Evolutionary conservation across 2,113 vertebrate genomes (phyloP).

Genomic region (Leptobrachium leishanense): DNA sequence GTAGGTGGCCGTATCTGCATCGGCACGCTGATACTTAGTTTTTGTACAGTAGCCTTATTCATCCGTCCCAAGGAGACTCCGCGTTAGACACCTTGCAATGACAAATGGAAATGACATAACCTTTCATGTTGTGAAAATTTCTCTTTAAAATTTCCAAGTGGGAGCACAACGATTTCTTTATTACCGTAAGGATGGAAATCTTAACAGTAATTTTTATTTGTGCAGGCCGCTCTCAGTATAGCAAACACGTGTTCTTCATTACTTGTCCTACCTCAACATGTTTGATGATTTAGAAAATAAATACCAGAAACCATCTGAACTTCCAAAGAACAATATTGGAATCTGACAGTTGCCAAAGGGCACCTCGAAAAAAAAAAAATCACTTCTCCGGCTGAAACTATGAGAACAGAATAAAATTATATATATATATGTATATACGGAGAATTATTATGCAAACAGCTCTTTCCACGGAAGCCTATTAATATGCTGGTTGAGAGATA

Average conservation of each 20-base stretch:
- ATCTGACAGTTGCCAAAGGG: conserved; percentile 35
- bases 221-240: conserved; percentile 24
- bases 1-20: no score
- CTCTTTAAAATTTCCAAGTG: conserved; percentile 15
- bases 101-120: no score
- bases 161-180: conserved; percentile 25
- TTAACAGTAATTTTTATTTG: conserved; percentile 30
- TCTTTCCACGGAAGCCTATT: no score
- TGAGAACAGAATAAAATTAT: conserved; percentile 11
- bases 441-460: no score
- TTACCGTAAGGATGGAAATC: conserved; percentile 20
- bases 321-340: conserved; percentile 38
- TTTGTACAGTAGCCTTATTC: no score
- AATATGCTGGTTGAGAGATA: no score
- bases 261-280: conserved; percentile 43
- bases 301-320: conserved; percentile 42
- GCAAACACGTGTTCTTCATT: conserved; percentile 39
- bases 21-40: no score
- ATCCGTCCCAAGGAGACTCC: no score
- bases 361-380: conserved; percentile 30
- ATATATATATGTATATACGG: not conserved
- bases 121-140: no score
- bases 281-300: conserved; percentile 43
- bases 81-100: no score
- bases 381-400: conserved; percentile 4